These are phyloP conservation scores for Metacarcinus magister DNA, from an alignment of 2,888 invertebrate genomes.

Conservation along the genomic window DNA sequence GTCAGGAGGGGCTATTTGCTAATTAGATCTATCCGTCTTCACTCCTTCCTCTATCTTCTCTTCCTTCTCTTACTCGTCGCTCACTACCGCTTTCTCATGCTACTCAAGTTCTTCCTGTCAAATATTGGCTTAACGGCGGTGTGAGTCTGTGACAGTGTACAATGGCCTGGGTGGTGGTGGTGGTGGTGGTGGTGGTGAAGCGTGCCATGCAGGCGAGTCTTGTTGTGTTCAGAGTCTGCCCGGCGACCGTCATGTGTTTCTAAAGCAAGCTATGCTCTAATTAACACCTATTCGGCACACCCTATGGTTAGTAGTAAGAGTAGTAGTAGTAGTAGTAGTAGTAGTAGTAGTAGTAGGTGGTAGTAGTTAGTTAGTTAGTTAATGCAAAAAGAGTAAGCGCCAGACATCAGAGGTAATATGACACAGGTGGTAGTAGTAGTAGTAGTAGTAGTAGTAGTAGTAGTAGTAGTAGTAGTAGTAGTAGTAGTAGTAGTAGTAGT, in stretches of 20 bases:
- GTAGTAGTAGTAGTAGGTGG: slow-evolving; percentile 59
- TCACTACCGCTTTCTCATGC: background rate
- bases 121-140: slow-evolving; percentile 33
- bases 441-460: slow-evolving; percentile 53
- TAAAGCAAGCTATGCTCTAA: background rate
- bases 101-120: background rate
- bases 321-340: slow-evolving; percentile 55
- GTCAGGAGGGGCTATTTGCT: too few relatives aligned
- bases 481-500: slow-evolving; percentile 35
- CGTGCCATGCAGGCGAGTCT: background rate
- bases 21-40: too few relatives aligned
- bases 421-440: background rate
- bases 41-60: too few relatives aligned
- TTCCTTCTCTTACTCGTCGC: background rate
- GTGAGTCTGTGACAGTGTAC: background rate
- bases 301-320: background rate
- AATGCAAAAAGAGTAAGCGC: too few relatives aligned
- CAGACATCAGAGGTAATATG: background rate
- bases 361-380: background rate
- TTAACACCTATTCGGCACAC: background rate
- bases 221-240: background rate
- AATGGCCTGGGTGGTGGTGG: background rate
- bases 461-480: slow-evolving; percentile 62
- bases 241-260: background rate
- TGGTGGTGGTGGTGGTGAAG: background rate